A percentile compares a stretch with the other conserved stretches of the same genome.
These are phyloP conservation scores for Drosophila acutilabella DNA, from an alignment of 2,888 invertebrate genomes.

Conservation along the genomic window DNA sequence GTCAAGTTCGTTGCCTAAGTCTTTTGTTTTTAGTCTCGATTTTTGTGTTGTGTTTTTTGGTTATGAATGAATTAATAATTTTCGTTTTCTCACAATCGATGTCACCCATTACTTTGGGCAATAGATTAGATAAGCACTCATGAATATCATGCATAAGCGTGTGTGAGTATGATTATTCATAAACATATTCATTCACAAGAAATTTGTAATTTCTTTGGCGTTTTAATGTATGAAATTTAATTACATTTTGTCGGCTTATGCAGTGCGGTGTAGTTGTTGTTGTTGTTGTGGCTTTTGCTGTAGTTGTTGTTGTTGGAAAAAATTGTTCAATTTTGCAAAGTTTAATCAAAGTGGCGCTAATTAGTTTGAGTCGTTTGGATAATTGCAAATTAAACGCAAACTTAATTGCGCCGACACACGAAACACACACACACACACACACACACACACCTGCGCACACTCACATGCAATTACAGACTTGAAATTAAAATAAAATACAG, in stretches of 20 bases:
- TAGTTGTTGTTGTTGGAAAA: constrained; percentile 32
- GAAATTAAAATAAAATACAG: constrained; percentile 30
- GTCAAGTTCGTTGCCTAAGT: constrained; percentile 77
- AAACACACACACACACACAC: constrained; percentile 46
- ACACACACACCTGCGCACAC: constrained; percentile 39
- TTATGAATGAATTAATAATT: constrained; percentile 62
- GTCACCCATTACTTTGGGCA: constrained; percentile 25
- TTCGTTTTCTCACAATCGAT: constrained; percentile 46
- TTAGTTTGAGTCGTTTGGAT: constrained; percentile 81
- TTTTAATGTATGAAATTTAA: constrained; percentile 37
- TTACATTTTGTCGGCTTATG: constrained; percentile 33
- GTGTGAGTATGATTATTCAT: constrained; percentile 17
- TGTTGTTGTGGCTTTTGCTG: constrained; percentile 2
- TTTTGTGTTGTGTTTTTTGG: constrained; percentile 4
- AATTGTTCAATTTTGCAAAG: constrained; percentile 68
- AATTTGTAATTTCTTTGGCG: constrained; percentile 29
- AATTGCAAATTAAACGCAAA: constrained; percentile 81
- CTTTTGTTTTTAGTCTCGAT: constrained; percentile 61
- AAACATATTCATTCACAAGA: constrained; percentile 27
- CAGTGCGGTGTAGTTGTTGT: not conserved
- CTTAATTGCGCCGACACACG: constrained; percentile 79
- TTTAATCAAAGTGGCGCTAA: constrained; percentile 81
- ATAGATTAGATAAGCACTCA: constrained; percentile 43
- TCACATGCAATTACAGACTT: constrained; percentile 9
- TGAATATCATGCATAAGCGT: constrained; percentile 2